Percentiles rank a stretch among this genome's conserved stretches.
Conservation (phyloP, 2,888 invertebrate genomes). For the Stictocephala bisonia region DNA sequence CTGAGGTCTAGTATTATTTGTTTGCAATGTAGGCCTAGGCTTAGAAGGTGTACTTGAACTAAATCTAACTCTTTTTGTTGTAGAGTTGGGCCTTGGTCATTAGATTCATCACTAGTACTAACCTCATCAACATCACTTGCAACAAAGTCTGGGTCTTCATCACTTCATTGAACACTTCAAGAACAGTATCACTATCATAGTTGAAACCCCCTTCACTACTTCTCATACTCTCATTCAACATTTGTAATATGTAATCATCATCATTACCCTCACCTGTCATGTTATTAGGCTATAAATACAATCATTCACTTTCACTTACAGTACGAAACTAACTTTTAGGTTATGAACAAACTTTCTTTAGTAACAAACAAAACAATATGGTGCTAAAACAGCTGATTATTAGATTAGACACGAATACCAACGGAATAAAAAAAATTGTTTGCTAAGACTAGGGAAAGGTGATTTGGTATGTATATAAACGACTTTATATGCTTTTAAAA, state of each 20-base stretch:
- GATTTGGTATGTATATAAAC: too few species aligned
- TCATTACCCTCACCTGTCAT: background rate
- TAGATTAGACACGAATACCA: too few species aligned
- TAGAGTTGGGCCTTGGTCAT: slow-evolving; percentile 18
- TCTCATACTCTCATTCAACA: slow-evolving; percentile 1
- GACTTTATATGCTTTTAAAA: too few species aligned
- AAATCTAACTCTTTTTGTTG: background rate
- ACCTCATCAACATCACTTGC: background rate
- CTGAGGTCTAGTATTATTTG: too few species aligned
- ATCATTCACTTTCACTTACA: too few species aligned
- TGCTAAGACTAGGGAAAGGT: too few species aligned
- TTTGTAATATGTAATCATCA: background rate
- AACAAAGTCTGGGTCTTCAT: background rate
- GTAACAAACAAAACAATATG: too few species aligned
- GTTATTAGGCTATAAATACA: too few species aligned
- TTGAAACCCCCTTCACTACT: background rate
- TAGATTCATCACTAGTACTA: slow-evolving; percentile 14
- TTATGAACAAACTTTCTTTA: too few species aligned
- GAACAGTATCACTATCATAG: background rate
- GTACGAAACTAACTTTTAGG: too few species aligned
- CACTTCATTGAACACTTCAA: background rate
- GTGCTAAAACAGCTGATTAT: too few species aligned
- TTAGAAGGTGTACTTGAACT: background rate
- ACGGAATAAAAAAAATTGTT: too few species aligned
- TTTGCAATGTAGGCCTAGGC: background rate